Conservation (phyloP, 2,888 invertebrate species). For the Rhorus exstirpatorius region DNA sequence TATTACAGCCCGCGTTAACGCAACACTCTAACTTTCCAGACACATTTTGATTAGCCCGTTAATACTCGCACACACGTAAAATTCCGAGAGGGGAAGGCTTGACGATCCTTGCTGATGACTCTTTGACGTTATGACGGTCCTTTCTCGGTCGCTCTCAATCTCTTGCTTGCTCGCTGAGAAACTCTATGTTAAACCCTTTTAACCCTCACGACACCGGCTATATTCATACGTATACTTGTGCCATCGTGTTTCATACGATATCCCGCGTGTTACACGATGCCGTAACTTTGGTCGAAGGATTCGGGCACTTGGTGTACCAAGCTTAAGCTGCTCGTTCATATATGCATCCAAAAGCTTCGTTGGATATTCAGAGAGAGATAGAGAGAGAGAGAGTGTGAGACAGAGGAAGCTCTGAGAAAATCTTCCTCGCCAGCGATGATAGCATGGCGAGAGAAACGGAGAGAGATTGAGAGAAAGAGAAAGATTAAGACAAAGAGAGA, state of each 20-base stretch:
- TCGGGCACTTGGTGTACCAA: slow-evolving; percentile 29
- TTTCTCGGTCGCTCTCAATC: slow-evolving; percentile 11
- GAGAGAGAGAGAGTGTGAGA: background rate
- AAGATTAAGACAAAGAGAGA: too few species aligned
- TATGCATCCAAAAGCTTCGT: slow-evolving; percentile 18
- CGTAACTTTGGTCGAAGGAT: slow-evolving; percentile 18
- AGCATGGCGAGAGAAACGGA: slow-evolving; percentile 1
- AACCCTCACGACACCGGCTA: slow-evolving; percentile 39
- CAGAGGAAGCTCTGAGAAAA: background rate
- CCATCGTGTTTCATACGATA: slow-evolving; percentile 32
- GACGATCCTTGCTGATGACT: slow-evolving; percentile 38
- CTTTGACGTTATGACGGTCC: slow-evolving; percentile 48
- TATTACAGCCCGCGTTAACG: slow-evolving; percentile 8
- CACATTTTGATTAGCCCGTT: slow-evolving; percentile 61
- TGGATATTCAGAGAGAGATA: slow-evolving; percentile 15
- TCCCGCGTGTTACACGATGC: slow-evolving; percentile 24
- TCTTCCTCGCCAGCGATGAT: slow-evolving; percentile 8
- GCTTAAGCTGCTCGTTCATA: slow-evolving; percentile 1
- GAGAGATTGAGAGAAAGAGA: too few species aligned
- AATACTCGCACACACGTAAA: slow-evolving; percentile 52
- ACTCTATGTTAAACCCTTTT: slow-evolving; percentile 37
- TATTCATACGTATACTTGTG: slow-evolving; percentile 1
- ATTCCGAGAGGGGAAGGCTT: slow-evolving; percentile 14
- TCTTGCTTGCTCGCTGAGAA: slow-evolving; percentile 2
- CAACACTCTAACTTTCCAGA: slow-evolving; percentile 66